Evolutionary conservation across 2,797 vertebrate species (phyloP), one percentile per base, ranked within the genome.

Genomic region (Lagocephalus sceleratus): DNA sequence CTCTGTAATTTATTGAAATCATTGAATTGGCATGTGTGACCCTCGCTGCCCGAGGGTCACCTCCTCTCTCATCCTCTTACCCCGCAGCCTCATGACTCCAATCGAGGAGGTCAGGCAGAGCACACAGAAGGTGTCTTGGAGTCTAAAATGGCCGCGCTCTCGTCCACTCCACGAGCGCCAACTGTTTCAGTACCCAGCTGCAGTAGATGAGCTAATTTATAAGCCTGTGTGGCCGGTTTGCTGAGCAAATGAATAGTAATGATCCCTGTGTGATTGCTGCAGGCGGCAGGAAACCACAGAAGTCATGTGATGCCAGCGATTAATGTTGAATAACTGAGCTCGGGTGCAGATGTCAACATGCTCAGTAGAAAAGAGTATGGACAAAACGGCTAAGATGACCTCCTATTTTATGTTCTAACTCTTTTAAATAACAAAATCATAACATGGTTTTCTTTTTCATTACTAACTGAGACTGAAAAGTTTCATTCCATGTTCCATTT

Each of bases 231-330:
- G 75, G 84, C 78, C 84, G 82, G 80, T 87, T 85, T 84, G 66
- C 76, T 76, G 76, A 86, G 82, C 83, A 90, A 91, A 91, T 89
- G 86, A 91, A 85, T 87, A 82, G 76, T 82, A 82, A 85, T 86
- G 85, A 88, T 82, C 75, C 71, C 78, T 46, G 73, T 57, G 71
- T 82, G 81, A 74, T 76, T 81, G 82, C 87, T 76, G 64, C 71
- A 70, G 85, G 82, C 85, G 78, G 66, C 58, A 68, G 61, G 60
- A 82, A 68, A 48, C 43, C 68, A 60, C 67, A 45, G 39, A 67
- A 51, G 40, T 40, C 54, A 69, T 66, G 68, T 45, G 46, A 56
- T 50, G 53, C 20, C 51, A 21, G 47, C 21, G 47, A 58, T 62
- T 2, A 0, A 54, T 54, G 46, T 54, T 20, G 46, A 26, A 16